Percentiles rank a stretch among this genome's conserved stretches.
phyloP scores from a whole-genome alignment of 2,113 vertebrate genomes.

The Apaloderma vittatum region DNA sequence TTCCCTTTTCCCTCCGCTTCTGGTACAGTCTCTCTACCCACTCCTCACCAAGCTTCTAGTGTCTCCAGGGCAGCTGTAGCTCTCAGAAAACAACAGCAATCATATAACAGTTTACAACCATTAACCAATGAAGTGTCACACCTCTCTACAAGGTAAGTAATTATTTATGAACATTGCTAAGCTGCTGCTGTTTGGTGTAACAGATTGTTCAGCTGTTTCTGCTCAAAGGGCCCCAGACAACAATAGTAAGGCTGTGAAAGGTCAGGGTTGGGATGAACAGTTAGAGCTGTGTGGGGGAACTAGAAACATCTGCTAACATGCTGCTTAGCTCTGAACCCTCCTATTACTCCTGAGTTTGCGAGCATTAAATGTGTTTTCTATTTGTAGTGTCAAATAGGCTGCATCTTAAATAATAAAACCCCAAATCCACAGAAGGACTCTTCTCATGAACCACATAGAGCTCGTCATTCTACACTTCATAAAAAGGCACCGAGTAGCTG shows the following conservation, averaged over 20 bases:
- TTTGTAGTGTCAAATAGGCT: neutral
- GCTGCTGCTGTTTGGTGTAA: neutral
- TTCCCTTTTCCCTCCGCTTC: neutral
- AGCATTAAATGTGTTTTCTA: neutral
- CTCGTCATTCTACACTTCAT: neutral
- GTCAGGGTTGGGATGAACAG: neutral
- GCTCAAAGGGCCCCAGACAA: neutral
- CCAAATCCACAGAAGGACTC: neutral
- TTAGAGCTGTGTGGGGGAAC: neutral
- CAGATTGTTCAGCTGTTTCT: conserved; percentile 35
- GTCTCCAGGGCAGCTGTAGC: neutral
- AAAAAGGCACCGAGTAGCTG: accelerated
- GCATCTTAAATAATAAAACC: neutral
- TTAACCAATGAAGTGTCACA: neutral
- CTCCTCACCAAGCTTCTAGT: neutral
- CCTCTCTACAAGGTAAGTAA: neutral
- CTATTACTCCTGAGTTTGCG: neutral
- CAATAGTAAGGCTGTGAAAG: neutral
- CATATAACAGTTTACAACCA: neutral
- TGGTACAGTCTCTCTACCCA: too few species aligned
- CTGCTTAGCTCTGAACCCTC: neutral
- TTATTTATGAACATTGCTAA: neutral
- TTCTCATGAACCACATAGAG: accelerated
- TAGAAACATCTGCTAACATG: conserved; percentile 5
- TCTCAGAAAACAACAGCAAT: neutral